Evolutionary conservation across 1,140 invertebrate species (phyloP).

Genomic region (Cephus cinctus): DNA sequence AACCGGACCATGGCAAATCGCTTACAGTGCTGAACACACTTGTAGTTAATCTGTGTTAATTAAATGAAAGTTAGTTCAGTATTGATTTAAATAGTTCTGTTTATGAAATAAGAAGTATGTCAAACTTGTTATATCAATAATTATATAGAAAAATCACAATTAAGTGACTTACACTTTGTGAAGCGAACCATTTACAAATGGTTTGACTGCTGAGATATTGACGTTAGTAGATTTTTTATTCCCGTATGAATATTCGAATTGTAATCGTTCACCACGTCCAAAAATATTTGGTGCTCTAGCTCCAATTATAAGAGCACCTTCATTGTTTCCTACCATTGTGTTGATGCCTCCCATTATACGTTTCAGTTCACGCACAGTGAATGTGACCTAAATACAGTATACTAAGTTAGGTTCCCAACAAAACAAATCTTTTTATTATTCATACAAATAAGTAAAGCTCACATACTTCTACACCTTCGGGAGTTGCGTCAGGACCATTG

Average conservation of each 20-base stretch:
- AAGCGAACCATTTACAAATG: slow-evolving; percentile 59
- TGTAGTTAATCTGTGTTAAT: slow-evolving; percentile 61
- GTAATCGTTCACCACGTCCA: slow-evolving; percentile 77
- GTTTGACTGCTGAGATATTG: slow-evolving; percentile 73
- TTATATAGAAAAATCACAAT: neutral
- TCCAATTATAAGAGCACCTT: slow-evolving; percentile 74
- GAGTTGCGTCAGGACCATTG: slow-evolving; percentile 65
- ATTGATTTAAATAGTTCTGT: slow-evolving; percentile 4
- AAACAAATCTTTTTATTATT: no score
- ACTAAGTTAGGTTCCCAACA: no score
- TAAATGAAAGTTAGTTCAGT: slow-evolving; percentile 16
- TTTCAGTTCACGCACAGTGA: slow-evolving; percentile 74
- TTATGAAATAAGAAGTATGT: neutral
- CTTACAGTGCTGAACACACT: slow-evolving; percentile 70
- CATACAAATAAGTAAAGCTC: no score
- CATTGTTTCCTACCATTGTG: slow-evolving; percentile 82
- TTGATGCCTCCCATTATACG: slow-evolving; percentile 76
- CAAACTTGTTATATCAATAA: neutral
- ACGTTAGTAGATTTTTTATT: slow-evolving; percentile 71
- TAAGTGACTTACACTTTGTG: slow-evolving; percentile 40
- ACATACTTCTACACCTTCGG: slow-evolving; percentile 77
- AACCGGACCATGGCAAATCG: slow-evolving; percentile 81
- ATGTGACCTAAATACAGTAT: slow-evolving; percentile 66
- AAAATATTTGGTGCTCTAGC: slow-evolving; percentile 75
- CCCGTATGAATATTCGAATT: slow-evolving; percentile 74